These are phyloP conservation scores for Nixonia krombeini DNA, from an alignment of 1,140 invertebrate species.

Conservation along the genomic window DNA sequence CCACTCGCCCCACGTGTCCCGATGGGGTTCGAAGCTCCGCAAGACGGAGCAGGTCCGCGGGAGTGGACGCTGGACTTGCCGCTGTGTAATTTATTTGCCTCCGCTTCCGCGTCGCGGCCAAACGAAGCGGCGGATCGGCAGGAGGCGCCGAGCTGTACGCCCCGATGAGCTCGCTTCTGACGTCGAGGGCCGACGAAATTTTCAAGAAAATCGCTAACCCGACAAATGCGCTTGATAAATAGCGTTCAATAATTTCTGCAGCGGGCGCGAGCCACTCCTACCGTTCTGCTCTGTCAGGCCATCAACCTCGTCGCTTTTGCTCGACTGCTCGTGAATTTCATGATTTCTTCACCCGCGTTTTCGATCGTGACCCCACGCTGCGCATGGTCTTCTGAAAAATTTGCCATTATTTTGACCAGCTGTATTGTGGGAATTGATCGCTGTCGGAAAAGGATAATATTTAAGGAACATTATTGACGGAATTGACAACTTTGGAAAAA, in stretches of 20 bases:
- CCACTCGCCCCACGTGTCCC: conserved; percentile 17
- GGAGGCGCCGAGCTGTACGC: conserved; percentile 51
- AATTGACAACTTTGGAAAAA: too few relatives aligned
- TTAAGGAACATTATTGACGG: too few relatives aligned
- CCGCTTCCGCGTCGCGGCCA: conserved; percentile 65
- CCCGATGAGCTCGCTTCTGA: conserved; percentile 45
- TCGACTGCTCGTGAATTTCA: conserved; percentile 49
- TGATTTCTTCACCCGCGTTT: conserved; percentile 55
- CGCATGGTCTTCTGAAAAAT: too few relatives aligned
- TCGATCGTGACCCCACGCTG: conserved; percentile 35
- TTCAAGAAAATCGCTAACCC: conserved; percentile 64
- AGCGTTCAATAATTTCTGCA: conserved; percentile 57
- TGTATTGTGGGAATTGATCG: too few relatives aligned
- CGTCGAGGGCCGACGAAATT: conserved; percentile 58
- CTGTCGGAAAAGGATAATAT: too few relatives aligned
- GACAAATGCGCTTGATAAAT: conserved; percentile 61
- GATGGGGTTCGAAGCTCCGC: conserved; percentile 42
- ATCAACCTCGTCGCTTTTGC: conserved; percentile 44
- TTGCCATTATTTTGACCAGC: too few relatives aligned
- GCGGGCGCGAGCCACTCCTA: conserved; percentile 34
- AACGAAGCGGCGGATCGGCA: conserved; percentile 55
- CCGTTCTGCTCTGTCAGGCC: conserved; percentile 29
- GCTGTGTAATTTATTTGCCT: conserved; percentile 67
- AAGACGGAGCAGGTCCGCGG: conserved; percentile 45
- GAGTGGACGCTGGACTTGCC: conserved; percentile 58